phyloP scores from a whole-genome alignment of 2,888 invertebrate species.

The Scaptodrosophila latifasciaeformis region DNA sequence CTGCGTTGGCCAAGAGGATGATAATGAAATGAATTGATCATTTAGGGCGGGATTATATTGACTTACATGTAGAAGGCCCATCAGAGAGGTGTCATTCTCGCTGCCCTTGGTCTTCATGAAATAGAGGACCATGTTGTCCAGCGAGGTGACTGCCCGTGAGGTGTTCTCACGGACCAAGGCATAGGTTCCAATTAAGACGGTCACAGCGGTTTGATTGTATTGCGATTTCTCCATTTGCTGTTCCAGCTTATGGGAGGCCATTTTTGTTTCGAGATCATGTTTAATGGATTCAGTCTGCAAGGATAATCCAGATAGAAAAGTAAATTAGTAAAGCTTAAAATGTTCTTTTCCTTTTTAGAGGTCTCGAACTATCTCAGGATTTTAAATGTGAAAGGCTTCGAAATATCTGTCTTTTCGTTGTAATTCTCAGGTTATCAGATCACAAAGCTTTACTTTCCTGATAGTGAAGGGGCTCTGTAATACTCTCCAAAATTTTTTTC shows the following conservation, averaged over 20 bases:
- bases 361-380: no score
- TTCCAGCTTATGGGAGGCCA: slow-evolving; percentile 81
- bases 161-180: slow-evolving; percentile 84
- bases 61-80: slow-evolving; percentile 73
- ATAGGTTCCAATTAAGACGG: slow-evolving; percentile 81
- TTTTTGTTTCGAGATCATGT: slow-evolving; percentile 82
- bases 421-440: no score
- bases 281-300: slow-evolving; percentile 85
- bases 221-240: slow-evolving; percentile 87
- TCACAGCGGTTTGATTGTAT: slow-evolving; percentile 85
- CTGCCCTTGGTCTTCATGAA: slow-evolving; percentile 74
- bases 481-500: no score
- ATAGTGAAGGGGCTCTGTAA: no score
- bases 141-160: slow-evolving; percentile 79
- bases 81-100: slow-evolving; percentile 73
- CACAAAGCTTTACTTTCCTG: no score
- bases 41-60: background rate
- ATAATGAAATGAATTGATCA: background rate
- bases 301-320: slow-evolving; percentile 16
- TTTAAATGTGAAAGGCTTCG: no score
- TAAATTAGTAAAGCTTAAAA: background rate
- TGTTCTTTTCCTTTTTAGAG: no score
- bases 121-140: slow-evolving; percentile 75
- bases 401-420: no score
- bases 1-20: slow-evolving; percentile 41